Evolutionary conservation across 2,113 vertebrate genomes (phyloP).

Genomic region (Calidris pygmaea): DNA sequence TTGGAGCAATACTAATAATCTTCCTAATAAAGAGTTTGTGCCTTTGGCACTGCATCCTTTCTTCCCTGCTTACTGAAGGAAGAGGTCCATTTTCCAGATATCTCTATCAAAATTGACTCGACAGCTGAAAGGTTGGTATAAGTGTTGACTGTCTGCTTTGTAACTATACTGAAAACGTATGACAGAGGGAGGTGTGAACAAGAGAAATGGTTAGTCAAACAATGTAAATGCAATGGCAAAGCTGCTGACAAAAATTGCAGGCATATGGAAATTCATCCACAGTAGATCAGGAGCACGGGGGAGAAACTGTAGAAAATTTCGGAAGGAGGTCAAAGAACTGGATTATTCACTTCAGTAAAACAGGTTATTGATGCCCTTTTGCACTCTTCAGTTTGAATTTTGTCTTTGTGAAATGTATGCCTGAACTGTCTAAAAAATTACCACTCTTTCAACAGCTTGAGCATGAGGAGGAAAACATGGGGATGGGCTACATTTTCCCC

Average conservation of each 20-base stretch:
- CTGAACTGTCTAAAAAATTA: neutral
- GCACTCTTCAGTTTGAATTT: neutral
- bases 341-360: neutral
- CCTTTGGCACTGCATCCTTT: neutral
- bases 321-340: neutral
- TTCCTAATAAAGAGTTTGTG: neutral
- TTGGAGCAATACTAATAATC: neutral
- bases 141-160: neutral
- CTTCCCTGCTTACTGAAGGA: neutral
- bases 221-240: neutral
- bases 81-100: neutral
- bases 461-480: fast-evolving
- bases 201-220: neutral
- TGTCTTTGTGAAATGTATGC: neutral
- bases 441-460: neutral
- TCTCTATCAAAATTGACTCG: neutral
- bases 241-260: neutral
- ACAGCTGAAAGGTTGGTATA: neutral
- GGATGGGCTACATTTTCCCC: neutral
- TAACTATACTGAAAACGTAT: neutral
- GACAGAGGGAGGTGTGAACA: neutral
- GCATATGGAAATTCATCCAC: neutral
- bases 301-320: neutral
- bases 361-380: neutral
- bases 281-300: fast-evolving